Evolutionary conservation across 2,888 invertebrate species (phyloP).

Genomic region (Dromius quadrimaculatus): DNA sequence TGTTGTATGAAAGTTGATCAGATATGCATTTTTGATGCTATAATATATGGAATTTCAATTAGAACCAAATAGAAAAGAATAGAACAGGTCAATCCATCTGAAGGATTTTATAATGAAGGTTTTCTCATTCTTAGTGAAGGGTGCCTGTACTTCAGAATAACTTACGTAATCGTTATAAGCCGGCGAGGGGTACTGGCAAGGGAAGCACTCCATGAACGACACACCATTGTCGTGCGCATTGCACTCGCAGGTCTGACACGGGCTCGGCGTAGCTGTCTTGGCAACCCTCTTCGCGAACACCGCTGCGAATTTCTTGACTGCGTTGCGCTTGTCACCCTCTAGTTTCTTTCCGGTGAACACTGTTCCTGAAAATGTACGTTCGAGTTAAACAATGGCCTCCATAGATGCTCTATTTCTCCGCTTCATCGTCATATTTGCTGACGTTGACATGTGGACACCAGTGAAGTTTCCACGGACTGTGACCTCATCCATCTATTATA

Average conservation of each 20-base stretch:
- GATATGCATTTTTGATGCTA: too few species aligned
- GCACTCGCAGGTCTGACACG: constrained; percentile 78
- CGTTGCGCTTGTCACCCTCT: constrained; percentile 69
- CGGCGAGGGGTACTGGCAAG: constrained; percentile 70
- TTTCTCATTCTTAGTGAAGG: too few species aligned
- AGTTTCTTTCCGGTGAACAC: constrained; percentile 75
- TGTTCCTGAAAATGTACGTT: constrained; percentile 65
- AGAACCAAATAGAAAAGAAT: too few species aligned
- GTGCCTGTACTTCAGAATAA: too few species aligned
- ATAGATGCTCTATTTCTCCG: background rate
- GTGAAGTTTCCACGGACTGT: background rate
- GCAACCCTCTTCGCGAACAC: constrained; percentile 78
- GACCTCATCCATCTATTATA: constrained; percentile 8
- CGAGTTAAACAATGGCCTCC: constrained; percentile 34
- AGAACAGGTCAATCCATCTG: too few species aligned
- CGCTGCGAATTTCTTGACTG: constrained; percentile 73
- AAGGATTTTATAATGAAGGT: too few species aligned
- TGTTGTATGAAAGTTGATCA: too few species aligned
- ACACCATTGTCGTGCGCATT: constrained; percentile 75
- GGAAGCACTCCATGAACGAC: constrained; percentile 75
- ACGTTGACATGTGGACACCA: constrained; percentile 35
- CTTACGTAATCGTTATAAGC: constrained; percentile 68
- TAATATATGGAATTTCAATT: too few species aligned
- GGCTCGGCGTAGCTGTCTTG: constrained; percentile 71
- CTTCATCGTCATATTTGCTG: constrained; percentile 26